phyloP scores from a whole-genome alignment of 2,797 vertebrate species.

The Amblyopsis hoosieri region DNA sequence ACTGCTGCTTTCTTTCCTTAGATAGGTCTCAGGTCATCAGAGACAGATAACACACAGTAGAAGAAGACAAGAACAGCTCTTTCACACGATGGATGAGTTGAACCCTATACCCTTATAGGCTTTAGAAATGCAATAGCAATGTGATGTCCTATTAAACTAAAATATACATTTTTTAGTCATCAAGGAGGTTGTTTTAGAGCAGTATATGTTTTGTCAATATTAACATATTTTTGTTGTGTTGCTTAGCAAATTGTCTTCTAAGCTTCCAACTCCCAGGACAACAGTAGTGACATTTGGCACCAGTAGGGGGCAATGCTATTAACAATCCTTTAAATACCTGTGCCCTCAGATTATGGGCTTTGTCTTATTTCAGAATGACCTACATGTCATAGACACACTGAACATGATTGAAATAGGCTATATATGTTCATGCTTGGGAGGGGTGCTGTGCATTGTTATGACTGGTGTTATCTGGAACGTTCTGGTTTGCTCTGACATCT shows the following conservation, averaged over 20 bases:
- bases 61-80: constrained; percentile 16
- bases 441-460: constrained; percentile 1
- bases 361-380: constrained; percentile 6
- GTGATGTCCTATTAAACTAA: not conserved
- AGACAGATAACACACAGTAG: constrained; percentile 40
- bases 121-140: constrained; percentile 4
- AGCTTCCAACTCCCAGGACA: not conserved
- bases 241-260: not conserved
- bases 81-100: constrained; percentile 21
- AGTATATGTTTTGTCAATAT: not conserved
- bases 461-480: constrained; percentile 17
- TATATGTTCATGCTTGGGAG: constrained; percentile 6
- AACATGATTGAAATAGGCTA: too few relatives aligned
- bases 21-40: constrained; percentile 34
- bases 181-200: not conserved
- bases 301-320: constrained; percentile 61
- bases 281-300: constrained; percentile 28
- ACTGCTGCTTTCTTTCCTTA: constrained; percentile 56
- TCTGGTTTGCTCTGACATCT: constrained; percentile 17
- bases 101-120: not conserved
- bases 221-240: not conserved
- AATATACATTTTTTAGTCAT: constrained; percentile 8
- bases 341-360: constrained; percentile 8
- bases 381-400: not conserved
- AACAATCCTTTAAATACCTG: constrained; percentile 36